Base-by-base conservation (phyloP, 1,140 invertebrate species). In the Chionoecetes opilio region DNA sequence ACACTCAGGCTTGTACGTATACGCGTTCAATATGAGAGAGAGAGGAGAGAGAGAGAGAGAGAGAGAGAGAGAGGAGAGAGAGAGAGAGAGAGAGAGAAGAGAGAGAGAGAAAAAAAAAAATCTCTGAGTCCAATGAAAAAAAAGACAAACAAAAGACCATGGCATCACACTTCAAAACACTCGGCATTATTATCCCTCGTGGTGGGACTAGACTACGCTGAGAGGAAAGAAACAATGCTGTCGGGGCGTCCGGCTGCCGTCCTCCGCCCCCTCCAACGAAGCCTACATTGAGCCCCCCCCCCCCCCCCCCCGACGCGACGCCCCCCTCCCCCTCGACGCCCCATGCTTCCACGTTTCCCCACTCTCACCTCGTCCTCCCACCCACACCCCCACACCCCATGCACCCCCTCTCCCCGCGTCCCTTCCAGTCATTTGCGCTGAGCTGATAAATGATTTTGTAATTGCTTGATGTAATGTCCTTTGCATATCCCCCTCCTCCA, bases 381-480 rank as follows among this genome's bases (percentile, higher is more conserved):
- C 63, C n/a, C 63, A 2, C 63, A 1, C 21, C 8, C 46, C 46
- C 63, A n/a, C 21, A n/a, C 63, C 63, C n/a, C 26, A 0, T 21
- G 26, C 63, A 26, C 63, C 26, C 21, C 8, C 5, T 26, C 9
- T n/a, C 63, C 63, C 63, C 17, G 21, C 26, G 21, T 75, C 26
- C 26, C 63, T 26, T 1, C 63, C 63, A 75, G 21, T 75, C 63
- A 26, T 75, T n/a, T 75, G 63, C 21, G 21, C 63, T 26, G 63
- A 75, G 21, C n/a, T 75, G n/a, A 75, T n/a, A 75, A 75, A 75
- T 75, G 63, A n/a, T 75, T 75, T n/a, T 75, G 63, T 75, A 75
- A 75, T 75, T 75, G 63, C 0, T 75, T 75, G 63, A 75, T 75
- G 8, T 75, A 75, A n/a, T 11, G n/a, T 26, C 63, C 63, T 75